A percentile compares a stretch with the other conserved stretches of the same genome.
Evolutionary conservation across 1,140 invertebrate species (phyloP).

Genomic region (Harpegnathos saltator): DNA sequence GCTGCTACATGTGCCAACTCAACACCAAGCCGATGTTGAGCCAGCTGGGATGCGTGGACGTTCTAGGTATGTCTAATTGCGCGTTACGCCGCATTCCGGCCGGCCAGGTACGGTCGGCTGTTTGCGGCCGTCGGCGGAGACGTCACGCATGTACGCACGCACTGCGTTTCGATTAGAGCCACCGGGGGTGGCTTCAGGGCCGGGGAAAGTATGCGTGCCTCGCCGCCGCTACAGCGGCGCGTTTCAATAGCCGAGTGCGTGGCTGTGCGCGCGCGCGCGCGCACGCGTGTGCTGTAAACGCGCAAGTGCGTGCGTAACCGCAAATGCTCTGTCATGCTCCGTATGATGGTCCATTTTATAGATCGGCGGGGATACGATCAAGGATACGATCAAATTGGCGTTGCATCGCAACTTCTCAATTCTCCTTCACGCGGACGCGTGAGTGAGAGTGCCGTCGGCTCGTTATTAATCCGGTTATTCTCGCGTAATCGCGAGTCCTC

Average conservation of each 20-base stretch:
- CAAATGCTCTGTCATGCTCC: no score
- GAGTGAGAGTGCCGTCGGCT: no score
- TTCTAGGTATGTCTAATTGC: constrained; percentile 89
- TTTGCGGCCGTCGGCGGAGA: constrained; percentile 68
- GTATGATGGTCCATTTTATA: no score
- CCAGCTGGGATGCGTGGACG: constrained; percentile 94
- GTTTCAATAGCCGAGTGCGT: constrained; percentile 59
- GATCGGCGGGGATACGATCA: no score
- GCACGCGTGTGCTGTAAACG: no score
- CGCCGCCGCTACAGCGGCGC: constrained; percentile 59
- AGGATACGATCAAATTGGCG: no score
- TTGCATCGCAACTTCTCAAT: no score
- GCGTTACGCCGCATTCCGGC: constrained; percentile 76
- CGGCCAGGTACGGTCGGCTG: constrained; percentile 67
- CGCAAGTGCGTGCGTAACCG: no score
- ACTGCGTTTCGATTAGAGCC: constrained; percentile 67
- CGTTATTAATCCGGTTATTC: no score
- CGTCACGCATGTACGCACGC: constrained; percentile 60
- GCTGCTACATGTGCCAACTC: constrained; percentile 95
- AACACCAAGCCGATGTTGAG: constrained; percentile 96
- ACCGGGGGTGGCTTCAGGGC: constrained; percentile 38
- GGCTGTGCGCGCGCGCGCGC: not conserved
- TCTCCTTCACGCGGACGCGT: no score
- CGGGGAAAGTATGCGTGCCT: constrained; percentile 70
- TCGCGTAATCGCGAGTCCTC: no score